Percentiles rank a stretch among this genome's conserved stretches.
Evolutionary conservation across 2,888 invertebrate genomes (phyloP).

Genomic region (Pecten maximus): DNA sequence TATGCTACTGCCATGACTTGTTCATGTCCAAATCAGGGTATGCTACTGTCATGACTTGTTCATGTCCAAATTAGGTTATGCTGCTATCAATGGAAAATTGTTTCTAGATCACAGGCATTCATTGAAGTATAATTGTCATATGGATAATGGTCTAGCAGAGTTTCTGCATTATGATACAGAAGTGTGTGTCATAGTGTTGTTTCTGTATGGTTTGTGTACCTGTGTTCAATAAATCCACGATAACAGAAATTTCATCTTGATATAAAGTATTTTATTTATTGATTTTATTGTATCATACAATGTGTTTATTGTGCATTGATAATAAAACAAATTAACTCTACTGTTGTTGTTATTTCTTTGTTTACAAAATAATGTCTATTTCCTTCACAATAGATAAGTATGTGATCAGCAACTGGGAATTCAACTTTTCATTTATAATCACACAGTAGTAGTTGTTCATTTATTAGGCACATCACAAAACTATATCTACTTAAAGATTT

Average conservation of each 20-base stretch:
- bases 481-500: too few relatives aligned
- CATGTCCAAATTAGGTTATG: not conserved
- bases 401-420: too few relatives aligned
- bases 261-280: conserved; percentile 24
- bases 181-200: not conserved
- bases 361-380: too few relatives aligned
- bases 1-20: too few relatives aligned
- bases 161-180: not conserved
- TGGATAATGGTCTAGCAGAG: not conserved
- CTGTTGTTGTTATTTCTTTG: not conserved
- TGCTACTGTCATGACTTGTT: not conserved
- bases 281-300: not conserved
- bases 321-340: not conserved
- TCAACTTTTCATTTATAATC: too few relatives aligned
- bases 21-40: too few relatives aligned
- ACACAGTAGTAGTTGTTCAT: too few relatives aligned
- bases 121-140: not conserved
- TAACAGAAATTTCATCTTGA: not conserved
- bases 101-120: not conserved
- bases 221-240: not conserved
- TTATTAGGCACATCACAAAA: too few relatives aligned
- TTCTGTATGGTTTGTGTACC: not conserved
- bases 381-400: too few relatives aligned
- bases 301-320: conserved; percentile 33
- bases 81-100: not conserved